Evolutionary conservation across 2,888 invertebrate genomes (phyloP), one percentile per base, ranked within the genome.

Genomic region (Eupithecia dodoneata): DNA sequence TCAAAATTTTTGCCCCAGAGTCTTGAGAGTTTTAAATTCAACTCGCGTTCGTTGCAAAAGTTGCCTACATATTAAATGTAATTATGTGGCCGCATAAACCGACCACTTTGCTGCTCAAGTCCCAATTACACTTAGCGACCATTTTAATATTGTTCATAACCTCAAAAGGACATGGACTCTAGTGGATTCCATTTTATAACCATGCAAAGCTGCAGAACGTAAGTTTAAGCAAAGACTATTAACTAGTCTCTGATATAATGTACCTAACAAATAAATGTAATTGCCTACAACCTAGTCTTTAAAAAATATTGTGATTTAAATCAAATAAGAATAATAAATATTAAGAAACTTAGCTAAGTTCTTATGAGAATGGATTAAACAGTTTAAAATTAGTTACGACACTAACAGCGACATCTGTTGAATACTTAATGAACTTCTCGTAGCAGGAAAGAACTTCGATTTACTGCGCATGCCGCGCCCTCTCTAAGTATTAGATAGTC

Each of bases 91-190:
- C 90, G 90, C 92, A 90, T 94, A 92, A 92, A 90, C 90, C 87
- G 90, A 90, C 89, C 91, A 91, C 89, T 92, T 91, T 87, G 90
- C 91, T 91, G 90, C 88, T 88, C 90, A 87, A 88, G 88, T 88
- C 88, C 90, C 92, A 92, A 93, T 93, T 93, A 93, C 88, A 91
- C 90, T 91, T 91, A 91, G 90, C 89, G 88, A 89, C 84, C 85
- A 89, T 91, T 91, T 93, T 92, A 93, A 93, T 93, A 93, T 93
- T 92, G 90, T 93, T 92, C 91, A 94, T 94, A 92, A 93, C 88
- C 86, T 90, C 90, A 90, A 93, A 94, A 93, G 90, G 90, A 89
- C 90, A 89, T 91, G 89, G 12, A 91, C 91, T 93, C 92, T 90
- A 87, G 90, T 90, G 89, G 89, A 92, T 91, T 87, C 86, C 87